phyloP scores from a whole-genome alignment of 2,888 invertebrate species.

The Drosophila limbata region DNA sequence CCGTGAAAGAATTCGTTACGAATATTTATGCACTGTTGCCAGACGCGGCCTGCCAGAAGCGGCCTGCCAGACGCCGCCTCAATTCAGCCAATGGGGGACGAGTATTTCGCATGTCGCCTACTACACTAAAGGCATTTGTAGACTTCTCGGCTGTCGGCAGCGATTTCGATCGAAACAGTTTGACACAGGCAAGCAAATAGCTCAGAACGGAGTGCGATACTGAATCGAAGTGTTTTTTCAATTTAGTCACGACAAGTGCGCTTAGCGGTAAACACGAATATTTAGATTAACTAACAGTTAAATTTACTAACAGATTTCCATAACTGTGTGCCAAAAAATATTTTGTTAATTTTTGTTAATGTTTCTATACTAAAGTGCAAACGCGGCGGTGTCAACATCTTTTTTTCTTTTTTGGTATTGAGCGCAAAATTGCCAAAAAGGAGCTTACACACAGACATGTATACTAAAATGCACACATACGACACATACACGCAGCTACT shows the following conservation, averaged over 20 bases:
- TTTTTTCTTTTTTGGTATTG: conserved; percentile 40
- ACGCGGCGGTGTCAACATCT: conserved; percentile 49
- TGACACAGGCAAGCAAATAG: conserved; percentile 53
- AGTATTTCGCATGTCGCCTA: conserved; percentile 33
- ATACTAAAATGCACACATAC: conserved; percentile 16
- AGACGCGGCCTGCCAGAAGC: conserved; percentile 69
- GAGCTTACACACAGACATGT: conserved; percentile 37
- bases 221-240: conserved; percentile 39
- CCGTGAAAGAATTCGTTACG: conserved; percentile 14
- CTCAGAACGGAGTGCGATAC: conserved; percentile 25
- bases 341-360: conserved; percentile 51
- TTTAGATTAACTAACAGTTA: conserved; percentile 33
- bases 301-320: conserved; percentile 7
- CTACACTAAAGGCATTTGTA: conserved; percentile 51
- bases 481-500: not conserved
- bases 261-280: conserved; percentile 72
- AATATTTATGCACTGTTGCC: conserved; percentile 49
- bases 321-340: conserved; percentile 29
- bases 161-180: conserved; percentile 55
- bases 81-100: conserved; percentile 49
- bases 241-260: conserved; percentile 63
- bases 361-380: conserved; percentile 57
- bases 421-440: conserved; percentile 60
- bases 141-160: conserved; percentile 33
- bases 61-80: conserved; percentile 67